Conservation (phyloP, 2,888 invertebrate species). For the Spodoptera littoralis region DNA sequence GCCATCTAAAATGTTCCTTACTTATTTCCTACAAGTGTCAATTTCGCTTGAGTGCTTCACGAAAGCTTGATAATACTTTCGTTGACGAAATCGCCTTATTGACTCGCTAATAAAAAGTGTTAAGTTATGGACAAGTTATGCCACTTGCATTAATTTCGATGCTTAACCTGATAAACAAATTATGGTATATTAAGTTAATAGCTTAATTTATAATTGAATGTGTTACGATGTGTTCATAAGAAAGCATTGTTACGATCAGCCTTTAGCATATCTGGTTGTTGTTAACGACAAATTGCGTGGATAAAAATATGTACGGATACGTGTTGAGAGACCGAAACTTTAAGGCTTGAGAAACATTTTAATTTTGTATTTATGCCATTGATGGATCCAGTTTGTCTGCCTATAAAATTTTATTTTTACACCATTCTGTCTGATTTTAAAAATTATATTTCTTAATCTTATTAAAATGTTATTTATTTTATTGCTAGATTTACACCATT, state of each 20-base stretch:
- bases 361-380: conserved; percentile 68
- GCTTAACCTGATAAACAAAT: conserved; percentile 89
- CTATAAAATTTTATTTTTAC: conserved; percentile 71
- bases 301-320: conserved; percentile 65
- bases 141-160: conserved; percentile 89
- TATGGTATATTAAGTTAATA: conserved; percentile 88
- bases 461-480: conserved; percentile 60
- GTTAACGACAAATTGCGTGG: conserved; percentile 79
- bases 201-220: conserved; percentile 89
- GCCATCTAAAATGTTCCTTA: conserved; percentile 63
- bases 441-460: conserved; percentile 63
- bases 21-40: conserved; percentile 50
- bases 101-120: conserved; percentile 88
- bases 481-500: conserved; percentile 58
- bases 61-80: conserved; percentile 76
- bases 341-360: conserved; percentile 69
- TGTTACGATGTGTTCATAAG: conserved; percentile 83
- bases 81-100: conserved; percentile 86
- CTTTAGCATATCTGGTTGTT: conserved; percentile 75
- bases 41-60: conserved; percentile 56
- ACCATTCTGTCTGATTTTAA: conserved; percentile 61
- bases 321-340: conserved; percentile 63
- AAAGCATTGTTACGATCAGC: conserved; percentile 81
- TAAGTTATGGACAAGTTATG: conserved; percentile 88
- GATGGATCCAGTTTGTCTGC: conserved; percentile 66